Evolutionary conservation across 2,113 vertebrate genomes (phyloP).

Genomic region (Ammodytes dubius): DNA sequence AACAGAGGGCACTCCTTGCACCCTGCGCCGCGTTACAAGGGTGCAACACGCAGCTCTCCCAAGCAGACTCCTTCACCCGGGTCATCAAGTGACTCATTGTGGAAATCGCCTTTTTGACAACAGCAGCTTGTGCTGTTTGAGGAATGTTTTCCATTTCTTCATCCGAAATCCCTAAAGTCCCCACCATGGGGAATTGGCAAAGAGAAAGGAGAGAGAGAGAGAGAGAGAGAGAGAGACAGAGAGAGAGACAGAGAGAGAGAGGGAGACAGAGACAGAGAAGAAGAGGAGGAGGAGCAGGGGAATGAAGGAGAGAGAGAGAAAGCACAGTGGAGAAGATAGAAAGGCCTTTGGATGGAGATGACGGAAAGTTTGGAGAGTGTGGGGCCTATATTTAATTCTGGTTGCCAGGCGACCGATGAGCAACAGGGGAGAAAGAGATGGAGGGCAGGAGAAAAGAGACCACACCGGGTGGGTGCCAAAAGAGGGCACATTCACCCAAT

Average conservation of each 20-base stretch:
- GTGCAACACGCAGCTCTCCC: conserved; percentile 56
- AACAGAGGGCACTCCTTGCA: conserved; percentile 69
- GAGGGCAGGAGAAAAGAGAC: conserved; percentile 63
- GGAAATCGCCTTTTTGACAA: conserved; percentile 78
- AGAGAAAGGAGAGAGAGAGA: conserved; percentile 42
- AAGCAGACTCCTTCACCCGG: conserved; percentile 62
- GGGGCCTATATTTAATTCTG: conserved; percentile 86
- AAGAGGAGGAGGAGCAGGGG: conserved; percentile 51
- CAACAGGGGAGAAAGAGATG: conserved; percentile 79
- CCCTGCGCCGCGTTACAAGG: conserved; percentile 34
- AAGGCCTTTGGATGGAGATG: conserved; percentile 79
- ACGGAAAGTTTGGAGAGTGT: conserved; percentile 84
- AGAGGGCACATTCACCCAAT: conserved; percentile 6
- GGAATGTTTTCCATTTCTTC: conserved; percentile 88
- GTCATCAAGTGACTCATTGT: conserved; percentile 83
- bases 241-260: conserved; percentile 16
- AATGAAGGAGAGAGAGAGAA: conserved; percentile 27
- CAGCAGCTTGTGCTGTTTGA: conserved; percentile 78
- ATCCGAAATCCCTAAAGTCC: conserved; percentile 79
- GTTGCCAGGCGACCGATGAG: conserved; percentile 81
- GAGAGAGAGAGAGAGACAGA: conserved; percentile 25
- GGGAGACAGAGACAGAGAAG: conserved; percentile 38
- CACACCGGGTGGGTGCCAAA: conserved; percentile 67
- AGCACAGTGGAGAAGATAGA: conserved; percentile 66
- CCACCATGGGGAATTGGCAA: conserved; percentile 74